Evolutionary conservation across 2,888 invertebrate species (phyloP).

Genomic region (Belgica antarctica): DNA sequence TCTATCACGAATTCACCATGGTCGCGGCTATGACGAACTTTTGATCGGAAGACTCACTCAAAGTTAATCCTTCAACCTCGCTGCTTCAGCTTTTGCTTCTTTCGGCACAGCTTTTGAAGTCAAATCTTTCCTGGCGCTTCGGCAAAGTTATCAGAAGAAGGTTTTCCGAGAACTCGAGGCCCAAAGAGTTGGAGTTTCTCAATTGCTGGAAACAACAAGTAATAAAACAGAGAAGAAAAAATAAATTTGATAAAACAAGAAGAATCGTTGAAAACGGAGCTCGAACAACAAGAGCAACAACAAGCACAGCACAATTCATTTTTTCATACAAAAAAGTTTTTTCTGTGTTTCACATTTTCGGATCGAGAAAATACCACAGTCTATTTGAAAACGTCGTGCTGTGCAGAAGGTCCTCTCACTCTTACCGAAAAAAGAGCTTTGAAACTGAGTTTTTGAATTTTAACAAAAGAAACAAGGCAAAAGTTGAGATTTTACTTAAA

Average conservation of each 20-base stretch:
- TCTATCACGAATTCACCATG: not conserved
- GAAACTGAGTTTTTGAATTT: not conserved
- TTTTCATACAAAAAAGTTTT: slow-evolving; percentile 35
- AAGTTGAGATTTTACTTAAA: not conserved
- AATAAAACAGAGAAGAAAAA: slow-evolving; percentile 34
- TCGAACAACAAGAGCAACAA: slow-evolving; percentile 36
- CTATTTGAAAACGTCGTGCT: slow-evolving; percentile 44
- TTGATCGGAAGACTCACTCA: not conserved
- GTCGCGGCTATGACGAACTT: not conserved
- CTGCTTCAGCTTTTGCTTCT: not conserved
- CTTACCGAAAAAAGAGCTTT: slow-evolving; percentile 21
- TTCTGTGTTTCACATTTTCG: slow-evolving; percentile 36
- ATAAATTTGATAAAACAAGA: slow-evolving; percentile 32
- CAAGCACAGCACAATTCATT: slow-evolving; percentile 24
- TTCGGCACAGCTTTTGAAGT: too few relatives aligned
- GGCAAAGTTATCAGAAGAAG: not conserved
- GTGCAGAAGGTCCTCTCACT: slow-evolving; percentile 42
- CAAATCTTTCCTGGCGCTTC: not conserved
- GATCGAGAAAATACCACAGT: slow-evolving; percentile 40
- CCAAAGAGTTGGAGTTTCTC: slow-evolving; percentile 12
- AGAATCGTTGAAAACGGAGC: slow-evolving; percentile 5
- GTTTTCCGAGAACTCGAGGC: not conserved
- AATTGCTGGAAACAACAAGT: slow-evolving; percentile 35
- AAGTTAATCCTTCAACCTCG: not conserved
- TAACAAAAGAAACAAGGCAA: not conserved